These are phyloP conservation scores for Rhopilema esculentum DNA, from an alignment of 30 jellyfish, hydroid and myxozoan species.

Conservation along the genomic window DNA sequence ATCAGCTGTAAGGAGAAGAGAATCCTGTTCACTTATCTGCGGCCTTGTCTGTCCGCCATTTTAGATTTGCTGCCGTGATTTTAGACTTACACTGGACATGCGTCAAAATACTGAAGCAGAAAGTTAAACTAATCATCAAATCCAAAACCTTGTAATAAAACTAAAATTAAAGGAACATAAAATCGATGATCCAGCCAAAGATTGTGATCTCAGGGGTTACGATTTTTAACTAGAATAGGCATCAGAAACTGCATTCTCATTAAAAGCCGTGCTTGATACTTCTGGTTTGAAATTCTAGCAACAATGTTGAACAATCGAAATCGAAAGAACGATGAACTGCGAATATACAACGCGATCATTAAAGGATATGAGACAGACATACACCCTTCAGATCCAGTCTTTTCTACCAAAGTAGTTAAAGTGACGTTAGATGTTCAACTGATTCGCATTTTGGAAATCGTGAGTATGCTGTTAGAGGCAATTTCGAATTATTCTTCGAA, in stretches of 20 bases:
- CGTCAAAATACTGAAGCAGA: too few species aligned
- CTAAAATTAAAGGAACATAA: too few species aligned
- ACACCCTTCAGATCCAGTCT: background rate
- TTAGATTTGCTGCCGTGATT: too few species aligned
- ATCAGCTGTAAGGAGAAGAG: too few species aligned
- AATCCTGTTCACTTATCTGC: too few species aligned
- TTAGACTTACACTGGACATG: too few species aligned
- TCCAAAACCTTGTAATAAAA: too few species aligned
- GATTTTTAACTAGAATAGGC: background rate
- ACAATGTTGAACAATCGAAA: background rate
- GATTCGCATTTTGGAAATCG: constrained; percentile 66
- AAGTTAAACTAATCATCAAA: too few species aligned
- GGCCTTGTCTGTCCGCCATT: too few species aligned
- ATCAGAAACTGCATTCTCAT: background rate
- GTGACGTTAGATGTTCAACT: constrained; percentile 75
- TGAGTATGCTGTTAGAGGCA: constrained; percentile 25
- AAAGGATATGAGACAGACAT: background rate
- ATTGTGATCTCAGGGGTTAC: too few species aligned
- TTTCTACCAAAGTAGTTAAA: constrained; percentile 5
- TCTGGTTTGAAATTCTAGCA: background rate
- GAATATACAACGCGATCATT: background rate
- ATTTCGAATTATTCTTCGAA: background rate
- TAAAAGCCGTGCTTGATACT: background rate
- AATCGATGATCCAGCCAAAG: too few species aligned
- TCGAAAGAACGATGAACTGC: background rate